Evolutionary conservation across 2,113 vertebrate species (phyloP), one percentile per base, ranked within the genome.

Genomic region (Vulpes ferrilata): DNA sequence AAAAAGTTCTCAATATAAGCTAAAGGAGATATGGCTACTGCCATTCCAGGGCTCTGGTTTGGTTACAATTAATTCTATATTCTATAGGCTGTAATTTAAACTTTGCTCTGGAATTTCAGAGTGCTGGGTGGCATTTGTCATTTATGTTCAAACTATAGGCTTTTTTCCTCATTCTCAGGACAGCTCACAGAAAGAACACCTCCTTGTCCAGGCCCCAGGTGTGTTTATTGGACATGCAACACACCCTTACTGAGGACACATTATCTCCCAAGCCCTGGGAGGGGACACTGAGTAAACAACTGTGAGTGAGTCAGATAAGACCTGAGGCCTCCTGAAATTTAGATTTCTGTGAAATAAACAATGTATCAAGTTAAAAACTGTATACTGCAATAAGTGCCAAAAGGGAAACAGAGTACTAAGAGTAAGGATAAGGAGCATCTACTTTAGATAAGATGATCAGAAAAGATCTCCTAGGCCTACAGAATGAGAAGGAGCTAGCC

Each of bases 1-100:
- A 93, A 94, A 85, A 90, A 87, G 74, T 23, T 87, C 27, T 91
- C 13, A 30, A 78, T 59, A 11, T 53, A 84, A 96, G 20, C 25
- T 53, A n/a, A 83, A 92, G 67, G 84, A 55, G 27, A 73, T 11
- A 67, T 4, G 59, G 38, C 35, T 1, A 64, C 35, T 35, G 11
- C 22, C 48, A 73, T 20, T 17, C 38, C 15, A n/a, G 57, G 30
- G 27, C 2, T 95, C 84, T 11, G 30, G 43, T 59, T 59, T 82
- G 27, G 23, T 83, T 84, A 64, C 8, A 80, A 22, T 78, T 55
- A 62, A 73, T 53, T 48, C 43, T 73, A 2, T 71, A 88, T 55
- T 13, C 30, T 57, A 43, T 0, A 69, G 57, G 55, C 57, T 90
- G 73, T 30, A 30, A 74, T 57, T 86, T 53, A 88, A 55, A 95